These are phyloP conservation scores for Rhinogobio ventralis DNA, from an alignment of 2,797 vertebrate genomes.

Conservation along the genomic window DNA sequence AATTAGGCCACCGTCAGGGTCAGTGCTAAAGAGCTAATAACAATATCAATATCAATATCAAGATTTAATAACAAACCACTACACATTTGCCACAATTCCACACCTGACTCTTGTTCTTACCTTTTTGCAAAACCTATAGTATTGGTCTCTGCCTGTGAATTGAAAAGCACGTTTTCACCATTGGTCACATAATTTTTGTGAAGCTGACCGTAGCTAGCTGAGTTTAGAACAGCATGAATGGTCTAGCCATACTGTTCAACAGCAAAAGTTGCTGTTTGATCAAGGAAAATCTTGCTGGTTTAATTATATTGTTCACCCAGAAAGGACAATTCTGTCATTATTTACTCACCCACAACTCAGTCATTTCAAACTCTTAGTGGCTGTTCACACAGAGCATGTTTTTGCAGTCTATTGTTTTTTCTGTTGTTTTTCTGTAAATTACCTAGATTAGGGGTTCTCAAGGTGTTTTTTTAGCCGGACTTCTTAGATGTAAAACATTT, in stretches of 20 bases:
- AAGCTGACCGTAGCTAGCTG: not conserved
- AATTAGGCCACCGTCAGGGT: constrained; percentile 19
- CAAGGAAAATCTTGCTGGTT: not conserved
- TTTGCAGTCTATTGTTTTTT: not conserved
- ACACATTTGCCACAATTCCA: not conserved
- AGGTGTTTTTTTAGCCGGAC: not conserved
- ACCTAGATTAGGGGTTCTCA: not conserved
- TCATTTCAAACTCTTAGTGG: not conserved
- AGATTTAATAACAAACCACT: constrained; percentile 41
- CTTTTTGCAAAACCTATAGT: not conserved
- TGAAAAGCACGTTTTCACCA: not conserved
- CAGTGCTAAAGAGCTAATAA: constrained; percentile 22
- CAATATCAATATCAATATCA: constrained; percentile 11
- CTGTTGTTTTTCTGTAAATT: not conserved
- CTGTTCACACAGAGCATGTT: not conserved
- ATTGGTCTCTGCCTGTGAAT: constrained; percentile 18
- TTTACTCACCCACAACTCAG: not conserved
- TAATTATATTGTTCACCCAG: not conserved
- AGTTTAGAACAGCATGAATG: not conserved
- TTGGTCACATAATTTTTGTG: not conserved
- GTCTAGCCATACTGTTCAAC: not conserved
- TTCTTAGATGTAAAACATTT: not conserved
- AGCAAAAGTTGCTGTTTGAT: not conserved
- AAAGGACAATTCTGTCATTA: not conserved
- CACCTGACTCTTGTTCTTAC: constrained; percentile 24